Evolutionary conservation across 2,113 vertebrate genomes (phyloP).

Genomic region (Candoia aspera): DNA sequence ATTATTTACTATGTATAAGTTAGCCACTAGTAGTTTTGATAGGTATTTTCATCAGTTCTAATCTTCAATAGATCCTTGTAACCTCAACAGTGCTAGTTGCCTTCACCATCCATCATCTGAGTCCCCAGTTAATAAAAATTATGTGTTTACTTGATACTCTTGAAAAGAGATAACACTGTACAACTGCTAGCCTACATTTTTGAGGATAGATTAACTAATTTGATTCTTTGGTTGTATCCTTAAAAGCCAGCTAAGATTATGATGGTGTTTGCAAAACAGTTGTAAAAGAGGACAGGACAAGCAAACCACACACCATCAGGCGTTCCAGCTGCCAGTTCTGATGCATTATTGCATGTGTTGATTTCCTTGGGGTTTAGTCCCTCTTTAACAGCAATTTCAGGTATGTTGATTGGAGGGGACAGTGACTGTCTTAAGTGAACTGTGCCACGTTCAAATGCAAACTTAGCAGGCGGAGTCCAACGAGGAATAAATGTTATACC

Average conservation of each 20-base stretch:
- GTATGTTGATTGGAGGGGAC: conserved; percentile 68
- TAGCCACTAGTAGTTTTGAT: background rate
- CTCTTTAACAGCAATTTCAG: conserved; percentile 68
- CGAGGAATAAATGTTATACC: conserved; percentile 87
- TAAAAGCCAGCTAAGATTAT: background rate
- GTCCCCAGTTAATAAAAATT: background rate
- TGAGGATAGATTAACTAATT: background rate
- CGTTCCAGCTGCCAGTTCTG: conserved; percentile 73
- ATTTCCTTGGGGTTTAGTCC: conserved; percentile 70
- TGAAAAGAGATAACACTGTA: background rate
- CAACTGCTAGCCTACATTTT: background rate
- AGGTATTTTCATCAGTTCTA: background rate
- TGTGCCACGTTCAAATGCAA: conserved; percentile 58
- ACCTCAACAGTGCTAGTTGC: too few species aligned
- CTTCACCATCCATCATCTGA: background rate
- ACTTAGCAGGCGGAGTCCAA: conserved; percentile 76
- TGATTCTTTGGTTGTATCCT: background rate
- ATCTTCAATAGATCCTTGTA: fast-evolving
- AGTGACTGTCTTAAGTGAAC: conserved; percentile 51
- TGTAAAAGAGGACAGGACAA: background rate
- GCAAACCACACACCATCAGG: conserved; percentile 78
- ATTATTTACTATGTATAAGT: background rate
- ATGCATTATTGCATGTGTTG: conserved; percentile 64
- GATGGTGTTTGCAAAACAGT: background rate
- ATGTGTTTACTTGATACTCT: background rate